Percentiles rank a stretch among this genome's conserved stretches.
These are phyloP conservation scores for Ia io DNA, from an alignment of 2,113 vertebrate genomes.

Conservation along the genomic window DNA sequence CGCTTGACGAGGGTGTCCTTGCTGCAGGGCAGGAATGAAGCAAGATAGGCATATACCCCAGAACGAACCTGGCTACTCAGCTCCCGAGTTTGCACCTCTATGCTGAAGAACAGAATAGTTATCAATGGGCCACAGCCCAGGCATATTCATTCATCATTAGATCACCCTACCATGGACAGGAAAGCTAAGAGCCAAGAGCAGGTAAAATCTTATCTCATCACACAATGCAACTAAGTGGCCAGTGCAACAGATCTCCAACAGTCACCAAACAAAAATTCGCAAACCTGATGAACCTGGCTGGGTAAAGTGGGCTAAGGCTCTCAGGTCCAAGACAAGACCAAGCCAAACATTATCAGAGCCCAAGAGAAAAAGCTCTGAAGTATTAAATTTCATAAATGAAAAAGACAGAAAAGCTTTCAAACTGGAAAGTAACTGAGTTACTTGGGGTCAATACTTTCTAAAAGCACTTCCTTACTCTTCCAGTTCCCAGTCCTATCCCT, in stretches of 20 bases:
- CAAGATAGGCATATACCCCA: constrained; percentile 91
- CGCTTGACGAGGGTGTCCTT: constrained; percentile 92
- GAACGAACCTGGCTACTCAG: constrained; percentile 88
- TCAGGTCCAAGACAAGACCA: constrained; percentile 23
- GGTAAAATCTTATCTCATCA: not conserved
- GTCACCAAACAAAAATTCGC: not conserved
- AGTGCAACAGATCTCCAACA: not conserved
- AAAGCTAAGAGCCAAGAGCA: not conserved
- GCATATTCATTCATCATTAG: rapidly evolving
- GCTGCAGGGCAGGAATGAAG: constrained; percentile 93
- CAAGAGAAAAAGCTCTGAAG: not conserved
- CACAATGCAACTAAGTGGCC: not conserved
- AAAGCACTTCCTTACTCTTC: not conserved
- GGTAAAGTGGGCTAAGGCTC: not conserved
- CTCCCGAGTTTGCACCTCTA: constrained; percentile 91
- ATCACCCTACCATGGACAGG: not conserved
- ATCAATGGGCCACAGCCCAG: not conserved
- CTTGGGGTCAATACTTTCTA: not conserved
- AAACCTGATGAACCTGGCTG: not conserved
- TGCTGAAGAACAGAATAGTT: constrained; percentile 82
- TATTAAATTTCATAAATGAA: not conserved
- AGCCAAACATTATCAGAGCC: not conserved
- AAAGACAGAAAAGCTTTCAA: not conserved
- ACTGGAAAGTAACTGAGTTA: not conserved
- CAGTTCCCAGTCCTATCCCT: not conserved